These are phyloP conservation scores for Dryobates pubescens DNA, from an alignment of 2,797 vertebrate genomes.

Conservation along the genomic window DNA sequence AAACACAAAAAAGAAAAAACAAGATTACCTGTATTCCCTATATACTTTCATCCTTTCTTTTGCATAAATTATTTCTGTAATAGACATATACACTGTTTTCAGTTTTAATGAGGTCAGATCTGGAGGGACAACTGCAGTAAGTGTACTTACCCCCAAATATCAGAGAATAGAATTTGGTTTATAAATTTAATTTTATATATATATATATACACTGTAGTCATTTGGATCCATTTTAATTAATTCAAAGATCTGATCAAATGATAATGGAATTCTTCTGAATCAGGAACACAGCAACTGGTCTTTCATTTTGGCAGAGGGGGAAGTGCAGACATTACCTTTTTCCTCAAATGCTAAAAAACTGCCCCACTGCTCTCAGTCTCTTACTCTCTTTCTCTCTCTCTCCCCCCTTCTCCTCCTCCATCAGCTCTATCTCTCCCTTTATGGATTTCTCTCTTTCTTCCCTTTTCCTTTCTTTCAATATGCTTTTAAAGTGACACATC, in stretches of 20 bases:
- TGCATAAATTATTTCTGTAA: background rate
- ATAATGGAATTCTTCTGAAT: background rate
- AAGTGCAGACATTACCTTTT: background rate
- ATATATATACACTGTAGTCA: background rate
- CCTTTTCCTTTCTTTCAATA: background rate
- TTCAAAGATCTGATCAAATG: background rate
- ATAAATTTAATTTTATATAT: background rate
- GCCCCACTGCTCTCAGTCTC: background rate
- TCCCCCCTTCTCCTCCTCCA: background rate
- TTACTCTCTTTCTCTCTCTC: background rate
- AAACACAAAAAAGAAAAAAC: background rate
- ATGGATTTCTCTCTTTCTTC: background rate
- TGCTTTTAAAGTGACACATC: background rate
- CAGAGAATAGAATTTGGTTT: background rate
- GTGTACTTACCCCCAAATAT: background rate
- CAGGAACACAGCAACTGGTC: background rate
- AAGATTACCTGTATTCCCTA: background rate
- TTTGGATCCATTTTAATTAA: background rate
- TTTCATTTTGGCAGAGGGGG: background rate
- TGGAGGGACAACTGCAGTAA: background rate
- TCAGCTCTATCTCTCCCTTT: background rate
- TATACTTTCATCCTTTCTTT: background rate
- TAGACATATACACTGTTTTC: background rate
- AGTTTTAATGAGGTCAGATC: background rate
- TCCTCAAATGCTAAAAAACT: background rate